Percentiles rank a stretch among this genome's conserved stretches.
These are phyloP conservation scores for Acanthococcus lagerstroemiae DNA, from an alignment of 2,888 invertebrate genomes.

Conservation along the genomic window DNA sequence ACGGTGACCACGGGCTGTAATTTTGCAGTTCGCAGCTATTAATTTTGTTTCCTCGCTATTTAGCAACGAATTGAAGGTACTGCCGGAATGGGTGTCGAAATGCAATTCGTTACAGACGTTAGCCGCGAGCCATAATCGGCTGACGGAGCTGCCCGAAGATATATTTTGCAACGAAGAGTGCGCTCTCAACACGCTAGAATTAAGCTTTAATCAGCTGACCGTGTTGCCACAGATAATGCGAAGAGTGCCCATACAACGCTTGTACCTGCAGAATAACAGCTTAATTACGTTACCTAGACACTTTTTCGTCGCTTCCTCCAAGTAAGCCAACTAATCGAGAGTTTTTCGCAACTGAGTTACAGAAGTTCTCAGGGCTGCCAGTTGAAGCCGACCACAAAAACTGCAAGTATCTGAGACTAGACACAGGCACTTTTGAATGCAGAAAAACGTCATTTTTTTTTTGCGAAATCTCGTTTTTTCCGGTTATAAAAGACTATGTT, in stretches of 20 bases:
- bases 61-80: constrained; percentile 56
- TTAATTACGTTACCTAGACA: constrained; percentile 63
- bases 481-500: too few species aligned
- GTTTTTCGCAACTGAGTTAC: too few species aligned
- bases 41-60: constrained; percentile 17
- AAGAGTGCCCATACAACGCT: constrained; percentile 50
- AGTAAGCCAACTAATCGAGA: constrained; percentile 41
- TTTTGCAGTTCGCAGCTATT: too few species aligned
- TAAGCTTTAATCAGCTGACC: constrained; percentile 67
- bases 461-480: too few species aligned
- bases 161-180: constrained; percentile 63
- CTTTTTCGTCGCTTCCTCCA: constrained; percentile 53
- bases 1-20: too few species aligned
- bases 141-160: constrained; percentile 60
- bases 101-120: constrained; percentile 61
- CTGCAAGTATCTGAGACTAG: too few species aligned
- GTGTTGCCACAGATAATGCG: constrained; percentile 60
- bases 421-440: too few species aligned
- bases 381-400: too few species aligned
- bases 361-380: too few species aligned
- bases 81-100: constrained; percentile 68
- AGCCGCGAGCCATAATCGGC: constrained; percentile 62
- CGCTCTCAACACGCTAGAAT: constrained; percentile 59
- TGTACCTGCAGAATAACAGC: constrained; percentile 68
- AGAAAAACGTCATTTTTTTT: too few species aligned